Conservation (phyloP, 2,113 vertebrate species). For the Calyptommatus sinebrachiatus region DNA sequence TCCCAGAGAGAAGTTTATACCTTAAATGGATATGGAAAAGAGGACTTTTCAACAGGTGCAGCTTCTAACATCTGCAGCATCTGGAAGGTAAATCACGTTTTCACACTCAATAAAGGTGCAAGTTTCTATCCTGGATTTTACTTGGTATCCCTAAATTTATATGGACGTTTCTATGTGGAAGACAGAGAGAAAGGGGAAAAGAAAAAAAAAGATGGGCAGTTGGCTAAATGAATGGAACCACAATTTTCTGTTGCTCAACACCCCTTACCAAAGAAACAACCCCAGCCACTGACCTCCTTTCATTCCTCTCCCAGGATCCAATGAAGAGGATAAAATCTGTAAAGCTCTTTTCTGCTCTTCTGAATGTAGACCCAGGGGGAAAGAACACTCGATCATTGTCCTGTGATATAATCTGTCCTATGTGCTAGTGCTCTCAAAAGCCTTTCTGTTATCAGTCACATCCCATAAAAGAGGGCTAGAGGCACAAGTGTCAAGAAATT, state of each 20-base stretch:
- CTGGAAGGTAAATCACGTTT: too few relatives aligned
- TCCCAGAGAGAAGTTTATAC: too few relatives aligned
- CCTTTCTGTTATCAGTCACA: conserved; percentile 30
- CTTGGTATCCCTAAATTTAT: too few relatives aligned
- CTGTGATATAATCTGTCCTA: conserved; percentile 41
- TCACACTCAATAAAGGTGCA: too few relatives aligned
- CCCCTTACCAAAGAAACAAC: too few relatives aligned
- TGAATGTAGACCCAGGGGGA: conserved; percentile 12
- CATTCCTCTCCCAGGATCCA: not conserved
- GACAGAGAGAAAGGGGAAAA: not conserved
- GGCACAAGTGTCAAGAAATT: conserved; percentile 2
- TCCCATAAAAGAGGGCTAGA: conserved; percentile 40
- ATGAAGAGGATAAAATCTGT: conserved; percentile 1
- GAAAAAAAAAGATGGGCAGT: not conserved
- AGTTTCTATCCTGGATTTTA: too few relatives aligned
- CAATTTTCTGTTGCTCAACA: not conserved
- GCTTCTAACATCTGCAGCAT: too few relatives aligned
- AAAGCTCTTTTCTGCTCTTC: conserved; percentile 15
- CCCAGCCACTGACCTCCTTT: conserved; percentile 23
- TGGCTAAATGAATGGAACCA: conserved; percentile 8
- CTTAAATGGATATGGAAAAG: too few relatives aligned
- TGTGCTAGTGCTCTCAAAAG: conserved; percentile 37
- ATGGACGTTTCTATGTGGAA: too few relatives aligned
- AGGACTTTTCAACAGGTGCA: too few relatives aligned
- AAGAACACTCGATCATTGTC: conserved; percentile 13